phyloP scores from a whole-genome alignment of 2,113 vertebrate species.

The Nesoenas mayeri region DNA sequence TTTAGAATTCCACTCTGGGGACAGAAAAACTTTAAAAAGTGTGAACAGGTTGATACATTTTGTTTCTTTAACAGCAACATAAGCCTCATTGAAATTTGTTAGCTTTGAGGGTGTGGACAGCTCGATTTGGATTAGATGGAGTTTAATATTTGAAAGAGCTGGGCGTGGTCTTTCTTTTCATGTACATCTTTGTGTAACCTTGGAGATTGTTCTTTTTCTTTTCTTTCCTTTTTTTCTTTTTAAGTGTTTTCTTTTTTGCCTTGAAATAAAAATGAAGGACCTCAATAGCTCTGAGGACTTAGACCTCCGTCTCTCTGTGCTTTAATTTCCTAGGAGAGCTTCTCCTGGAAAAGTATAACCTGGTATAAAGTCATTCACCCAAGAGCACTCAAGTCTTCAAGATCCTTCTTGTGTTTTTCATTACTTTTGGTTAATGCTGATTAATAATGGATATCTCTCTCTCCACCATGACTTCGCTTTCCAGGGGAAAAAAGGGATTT shows the following conservation, averaged over 20 bases:
- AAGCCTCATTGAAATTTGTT: background rate
- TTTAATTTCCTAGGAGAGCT: background rate
- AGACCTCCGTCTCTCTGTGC: background rate
- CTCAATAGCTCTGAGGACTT: background rate
- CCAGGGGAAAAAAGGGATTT: background rate
- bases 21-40: background rate
- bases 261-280: background rate
- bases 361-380: background rate
- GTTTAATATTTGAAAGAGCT: background rate
- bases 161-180: background rate
- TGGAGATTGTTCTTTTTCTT: background rate
- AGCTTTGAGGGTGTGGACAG: background rate
- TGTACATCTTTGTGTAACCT: background rate
- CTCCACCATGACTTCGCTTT: slow-evolving; percentile 18
- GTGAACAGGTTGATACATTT: background rate
- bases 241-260: background rate
- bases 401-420: background rate
- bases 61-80: background rate
- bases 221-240: background rate
- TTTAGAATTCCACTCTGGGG: background rate
- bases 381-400: background rate
- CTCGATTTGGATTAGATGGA: background rate
- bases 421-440: background rate
- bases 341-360: background rate
- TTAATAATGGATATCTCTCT: slow-evolving; percentile 23